phyloP scores from a whole-genome alignment of 2,888 invertebrate genomes.

The Ormyrus rosae region DNA sequence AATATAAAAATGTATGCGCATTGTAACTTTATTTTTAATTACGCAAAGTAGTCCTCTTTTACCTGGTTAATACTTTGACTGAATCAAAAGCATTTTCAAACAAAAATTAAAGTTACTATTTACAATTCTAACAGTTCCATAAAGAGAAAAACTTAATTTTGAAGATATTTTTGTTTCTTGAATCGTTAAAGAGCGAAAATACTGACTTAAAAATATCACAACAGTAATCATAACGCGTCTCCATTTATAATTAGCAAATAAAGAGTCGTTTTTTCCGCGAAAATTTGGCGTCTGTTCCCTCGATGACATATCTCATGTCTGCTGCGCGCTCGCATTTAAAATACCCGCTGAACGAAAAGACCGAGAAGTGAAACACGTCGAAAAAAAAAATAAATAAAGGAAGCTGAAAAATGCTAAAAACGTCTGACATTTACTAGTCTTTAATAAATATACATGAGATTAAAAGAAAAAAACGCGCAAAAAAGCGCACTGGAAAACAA shows the following conservation, averaged over 20 bases:
- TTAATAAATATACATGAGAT: slow-evolving; percentile 3
- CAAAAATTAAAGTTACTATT: too few species aligned
- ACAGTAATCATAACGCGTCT: background rate
- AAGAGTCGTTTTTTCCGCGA: background rate
- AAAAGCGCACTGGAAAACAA: background rate
- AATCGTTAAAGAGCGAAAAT: too few species aligned
- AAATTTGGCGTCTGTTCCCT: slow-evolving; percentile 15
- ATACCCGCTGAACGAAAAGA: too few species aligned
- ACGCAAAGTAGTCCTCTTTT: too few species aligned
- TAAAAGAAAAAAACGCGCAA: background rate
- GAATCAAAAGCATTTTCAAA: too few species aligned
- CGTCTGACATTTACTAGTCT: slow-evolving; percentile 17
- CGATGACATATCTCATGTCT: slow-evolving; percentile 33
- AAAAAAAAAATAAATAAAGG: background rate
- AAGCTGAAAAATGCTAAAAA: slow-evolving; percentile 9
- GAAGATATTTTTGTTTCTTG: too few species aligned
- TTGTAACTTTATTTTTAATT: too few species aligned
- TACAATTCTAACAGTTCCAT: too few species aligned
- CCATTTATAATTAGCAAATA: background rate
- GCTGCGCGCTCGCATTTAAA: background rate
- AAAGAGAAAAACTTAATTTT: too few species aligned
- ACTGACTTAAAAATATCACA: too few species aligned
- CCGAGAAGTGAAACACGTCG: background rate
- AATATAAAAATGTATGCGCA: too few species aligned
- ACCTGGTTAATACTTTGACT: background rate